phyloP scores from a whole-genome alignment of 1,140 invertebrate species.

The Leptonema lineaticorne region DNA sequence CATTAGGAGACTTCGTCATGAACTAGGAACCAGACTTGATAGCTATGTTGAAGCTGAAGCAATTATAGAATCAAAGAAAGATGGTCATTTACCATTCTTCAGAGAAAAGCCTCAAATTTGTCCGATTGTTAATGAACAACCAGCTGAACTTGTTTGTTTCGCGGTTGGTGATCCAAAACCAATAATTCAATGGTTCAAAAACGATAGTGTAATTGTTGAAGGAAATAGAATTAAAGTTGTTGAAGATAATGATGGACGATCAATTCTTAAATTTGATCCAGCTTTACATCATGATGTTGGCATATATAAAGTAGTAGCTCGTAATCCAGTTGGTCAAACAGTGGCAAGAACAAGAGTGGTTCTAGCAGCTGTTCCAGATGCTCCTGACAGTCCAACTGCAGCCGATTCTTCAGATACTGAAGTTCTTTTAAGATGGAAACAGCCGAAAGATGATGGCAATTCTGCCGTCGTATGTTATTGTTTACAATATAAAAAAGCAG shows the following conservation, averaged over 20 bases:
- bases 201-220: conserved; percentile 82
- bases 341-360: conserved; percentile 73
- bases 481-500: conserved; percentile 76
- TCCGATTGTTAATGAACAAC: conserved; percentile 77
- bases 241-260: conserved; percentile 75
- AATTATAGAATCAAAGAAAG: conserved; percentile 75
- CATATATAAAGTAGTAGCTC: conserved; percentile 92
- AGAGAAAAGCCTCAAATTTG: conserved; percentile 77
- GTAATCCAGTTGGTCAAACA: conserved; percentile 82
- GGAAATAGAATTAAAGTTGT: conserved; percentile 74
- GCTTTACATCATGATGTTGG: conserved; percentile 81
- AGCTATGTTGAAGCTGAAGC: conserved; percentile 83
- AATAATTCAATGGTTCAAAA: conserved; percentile 94
- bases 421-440: conserved; percentile 85
- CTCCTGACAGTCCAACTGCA: conserved; percentile 86
- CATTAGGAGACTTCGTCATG: conserved; percentile 74
- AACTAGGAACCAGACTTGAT: conserved; percentile 77
- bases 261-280: conserved; percentile 73
- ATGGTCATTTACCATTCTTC: conserved; percentile 78
- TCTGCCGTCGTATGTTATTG: conserved; percentile 81
- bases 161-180: conserved; percentile 90
- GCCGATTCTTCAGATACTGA: conserved; percentile 80
- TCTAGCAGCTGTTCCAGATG: conserved; percentile 70
- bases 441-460: conserved; percentile 81
- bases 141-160: conserved; percentile 77